These are phyloP conservation scores for Mantis religiosa DNA, from an alignment of 2,888 invertebrate species.

Conservation along the genomic window DNA sequence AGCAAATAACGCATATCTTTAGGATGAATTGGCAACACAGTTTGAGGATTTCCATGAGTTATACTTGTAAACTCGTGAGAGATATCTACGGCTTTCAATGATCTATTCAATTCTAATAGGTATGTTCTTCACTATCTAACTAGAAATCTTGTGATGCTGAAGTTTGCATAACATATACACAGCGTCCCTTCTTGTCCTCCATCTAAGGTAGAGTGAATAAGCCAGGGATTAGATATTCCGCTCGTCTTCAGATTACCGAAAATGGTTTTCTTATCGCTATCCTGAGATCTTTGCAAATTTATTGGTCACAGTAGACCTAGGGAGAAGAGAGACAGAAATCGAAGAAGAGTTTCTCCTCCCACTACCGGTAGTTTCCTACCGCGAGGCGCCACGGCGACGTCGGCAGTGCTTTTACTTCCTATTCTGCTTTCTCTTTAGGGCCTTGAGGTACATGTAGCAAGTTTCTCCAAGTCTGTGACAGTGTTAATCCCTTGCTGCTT, in stretches of 20 bases:
- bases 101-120: too few species aligned
- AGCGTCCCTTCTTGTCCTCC: not conserved
- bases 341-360: not conserved
- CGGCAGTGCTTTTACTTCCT: not conserved
- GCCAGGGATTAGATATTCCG: constrained; percentile 21
- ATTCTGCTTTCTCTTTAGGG: not conserved
- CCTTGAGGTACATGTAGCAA: not conserved
- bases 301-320: constrained; percentile 20
- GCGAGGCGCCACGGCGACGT: not conserved
- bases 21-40: too few species aligned
- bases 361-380: not conserved
- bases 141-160: not conserved
- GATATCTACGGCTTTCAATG: too few species aligned
- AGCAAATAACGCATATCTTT: too few species aligned
- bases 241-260: constrained; percentile 24
- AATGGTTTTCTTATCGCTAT: constrained; percentile 23
- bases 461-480: not conserved
- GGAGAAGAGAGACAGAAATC: not conserved
- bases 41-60: too few species aligned
- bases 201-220: not conserved
- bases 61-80: too few species aligned
- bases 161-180: not conserved
- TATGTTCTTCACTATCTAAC: too few species aligned
- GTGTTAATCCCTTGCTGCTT: not conserved
- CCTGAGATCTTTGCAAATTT: constrained; percentile 24